Evolutionary conservation across 35 echinoderm and acorn worm species (phyloP), one percentile per base, ranked within the genome.

Genomic region (Patiria miniata): DNA sequence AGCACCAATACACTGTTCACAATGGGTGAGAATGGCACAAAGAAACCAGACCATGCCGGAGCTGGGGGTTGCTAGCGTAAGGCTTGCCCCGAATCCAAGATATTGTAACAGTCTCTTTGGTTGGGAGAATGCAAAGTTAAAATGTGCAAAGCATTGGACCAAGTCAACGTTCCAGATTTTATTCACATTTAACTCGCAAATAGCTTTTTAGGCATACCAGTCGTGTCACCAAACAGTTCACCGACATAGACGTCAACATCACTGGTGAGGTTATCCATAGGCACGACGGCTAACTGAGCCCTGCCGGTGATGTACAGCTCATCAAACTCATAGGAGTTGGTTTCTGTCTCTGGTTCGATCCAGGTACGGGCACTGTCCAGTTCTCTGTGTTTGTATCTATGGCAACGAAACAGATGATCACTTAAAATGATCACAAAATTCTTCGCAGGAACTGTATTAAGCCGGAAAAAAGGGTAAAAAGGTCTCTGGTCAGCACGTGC

Each of bases 311-410:
- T 68, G 68, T 86, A 54, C 2, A 92, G 51, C 39, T 97, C 87
- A 93, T 89, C 87, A 83, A 97, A 97, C 33, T 81, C 50, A 69
- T 89, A 88, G 55, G 22, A 40, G 59, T 92, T 92, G 40, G 94
- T 92, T 81, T 60, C 94, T 7, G 73, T 80, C 1, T 89, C 90
- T 26, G 87, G 81, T 87, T 97, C 94, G 33, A 97, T 85, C 94
- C 94, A 97, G 19, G 94, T 97, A 34, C 87, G 80, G 23, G 94
- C 90, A 19, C 81, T 60, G 61, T 92, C 90, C 29, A 97, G 61
- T 56, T 92, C 90, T 42, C 94, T 58, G 52, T 90, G 55, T 18
- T 86, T 85, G 77, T 97, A 97, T 38, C 94, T 97, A 47, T 6
- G 12, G 61, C 21, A 88, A 86, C 15, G 68, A 87, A 33, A 47